Conservation (phyloP, 2,113 vertebrate species). For the Felis catus region DNA sequence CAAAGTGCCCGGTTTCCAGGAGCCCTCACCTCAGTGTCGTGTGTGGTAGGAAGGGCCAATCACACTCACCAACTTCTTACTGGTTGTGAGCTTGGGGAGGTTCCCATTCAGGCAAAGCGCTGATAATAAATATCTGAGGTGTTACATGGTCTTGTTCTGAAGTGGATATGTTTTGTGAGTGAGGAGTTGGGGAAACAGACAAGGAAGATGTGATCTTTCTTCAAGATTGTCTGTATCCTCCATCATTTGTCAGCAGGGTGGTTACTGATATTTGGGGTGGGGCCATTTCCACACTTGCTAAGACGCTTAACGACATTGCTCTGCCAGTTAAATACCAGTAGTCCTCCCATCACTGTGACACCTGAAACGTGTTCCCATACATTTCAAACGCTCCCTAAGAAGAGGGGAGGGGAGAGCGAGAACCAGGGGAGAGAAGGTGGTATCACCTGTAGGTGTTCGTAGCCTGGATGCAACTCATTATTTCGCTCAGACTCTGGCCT, state of each 20-base stretch:
- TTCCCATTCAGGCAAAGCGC: background rate
- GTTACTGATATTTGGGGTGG: background rate
- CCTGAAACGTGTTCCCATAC: background rate
- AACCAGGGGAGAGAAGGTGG: background rate
- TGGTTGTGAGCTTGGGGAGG: background rate
- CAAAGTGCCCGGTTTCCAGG: background rate
- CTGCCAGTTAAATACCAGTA: background rate
- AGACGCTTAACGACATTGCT: background rate
- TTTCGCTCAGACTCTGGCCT: too few species aligned
- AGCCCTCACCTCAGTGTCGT: fast-evolving
- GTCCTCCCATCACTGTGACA: background rate
- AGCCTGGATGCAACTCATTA: background rate
- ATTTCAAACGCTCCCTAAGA: background rate
- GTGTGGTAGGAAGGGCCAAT: background rate
- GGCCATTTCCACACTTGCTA: background rate
- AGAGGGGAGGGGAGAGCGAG: too few species aligned
- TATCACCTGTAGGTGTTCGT: background rate
- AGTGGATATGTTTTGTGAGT: background rate
- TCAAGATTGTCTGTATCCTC: background rate
- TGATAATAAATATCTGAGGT: too few species aligned
- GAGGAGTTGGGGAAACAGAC: background rate
- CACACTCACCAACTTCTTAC: background rate
- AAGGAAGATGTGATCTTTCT: background rate
- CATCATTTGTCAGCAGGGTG: background rate
- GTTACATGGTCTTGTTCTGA: background rate